Evolutionary conservation across 1,140 invertebrate species (phyloP), one percentile per base, ranked within the genome.

Genomic region (Dolichoris vasculosae): DNA sequence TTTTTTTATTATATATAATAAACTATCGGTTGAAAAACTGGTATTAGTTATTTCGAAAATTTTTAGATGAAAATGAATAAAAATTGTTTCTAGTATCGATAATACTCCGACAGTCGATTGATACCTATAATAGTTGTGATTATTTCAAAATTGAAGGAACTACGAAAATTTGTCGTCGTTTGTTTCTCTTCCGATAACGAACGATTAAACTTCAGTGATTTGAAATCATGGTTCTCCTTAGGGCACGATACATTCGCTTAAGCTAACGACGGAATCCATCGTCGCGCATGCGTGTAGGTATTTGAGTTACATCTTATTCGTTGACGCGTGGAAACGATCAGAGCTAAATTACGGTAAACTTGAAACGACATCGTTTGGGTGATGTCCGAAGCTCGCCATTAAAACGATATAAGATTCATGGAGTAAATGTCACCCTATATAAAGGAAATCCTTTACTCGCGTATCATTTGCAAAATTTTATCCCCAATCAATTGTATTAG

Each of bases 311-410:
- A 63, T 59, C 51, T 63, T 38, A 83, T 30, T 76, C 51, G 35
- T 63, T 46, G 69, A 43, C 55, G n/a, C 17, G 20, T 38, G 71
- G 46, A 55, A 71, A 38, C 38, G 43, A 32, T 59, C 15, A 2
- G 15, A 30, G 80, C n/a, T 59, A 73, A 73, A 59, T 73, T 82
- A 73, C 48, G 46, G 67, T 82, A 82, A 73, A 35, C 32, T 71
- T 35, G 32, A 40, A 48, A 82, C 23, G 80, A 55, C 67, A 55
- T 82, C 48, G 67, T 9, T 64, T 23, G 13, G 30, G 23, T 82
- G 32, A n/a, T 43, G 64, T 75, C 15, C 82, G 35, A 83, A 51
- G 0, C 38, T 43, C 8, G 35, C 46, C 55, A 32, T 55, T 35
- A 83, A 59, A 20, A 78, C 23, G 26, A 71, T 71, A 30, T 30